Percentiles rank a stretch among this genome's conserved stretches.
Evolutionary conservation across 2,113 vertebrate genomes (phyloP).

Genomic region (Ctenodactylus gundi): DNA sequence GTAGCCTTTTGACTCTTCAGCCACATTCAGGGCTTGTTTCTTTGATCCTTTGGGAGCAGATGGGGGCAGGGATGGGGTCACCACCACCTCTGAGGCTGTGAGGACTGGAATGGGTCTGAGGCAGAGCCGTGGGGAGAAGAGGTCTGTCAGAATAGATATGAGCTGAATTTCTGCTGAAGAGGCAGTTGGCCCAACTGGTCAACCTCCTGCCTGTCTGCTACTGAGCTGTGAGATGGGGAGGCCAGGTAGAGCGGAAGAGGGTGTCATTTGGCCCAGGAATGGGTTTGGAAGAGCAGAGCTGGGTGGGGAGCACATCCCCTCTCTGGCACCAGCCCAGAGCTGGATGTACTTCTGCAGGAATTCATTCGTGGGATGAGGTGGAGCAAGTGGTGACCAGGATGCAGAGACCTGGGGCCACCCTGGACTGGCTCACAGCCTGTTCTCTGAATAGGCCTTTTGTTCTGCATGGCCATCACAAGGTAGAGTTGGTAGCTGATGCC

Average conservation of each 20-base stretch:
- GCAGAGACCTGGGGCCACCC: fast-evolving
- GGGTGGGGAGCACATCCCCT: too few relatives aligned
- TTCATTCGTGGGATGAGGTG: background rate
- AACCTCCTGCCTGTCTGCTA: background rate
- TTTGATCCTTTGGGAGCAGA: too few relatives aligned
- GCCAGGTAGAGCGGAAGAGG: background rate
- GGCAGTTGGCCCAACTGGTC: background rate
- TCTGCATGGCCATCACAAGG: fast-evolving
- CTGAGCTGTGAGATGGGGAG: background rate
- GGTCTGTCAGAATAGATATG: fast-evolving
- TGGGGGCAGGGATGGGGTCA: too few relatives aligned
- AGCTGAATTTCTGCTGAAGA: background rate
- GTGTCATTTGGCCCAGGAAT: background rate
- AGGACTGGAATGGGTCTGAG: background rate
- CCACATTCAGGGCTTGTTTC: background rate
- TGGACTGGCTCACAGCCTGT: background rate
- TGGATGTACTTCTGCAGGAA: too few relatives aligned
- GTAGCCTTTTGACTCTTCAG: background rate
- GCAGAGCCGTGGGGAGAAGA: background rate
- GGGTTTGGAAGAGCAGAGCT: background rate
- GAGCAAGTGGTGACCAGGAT: fast-evolving
- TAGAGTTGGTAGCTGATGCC: background rate
- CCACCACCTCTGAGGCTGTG: fast-evolving
- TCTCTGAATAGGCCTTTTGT: background rate
- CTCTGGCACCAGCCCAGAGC: too few relatives aligned